Conservation (phyloP, 2,113 vertebrate genomes). For the Mustela nigripes region DNA sequence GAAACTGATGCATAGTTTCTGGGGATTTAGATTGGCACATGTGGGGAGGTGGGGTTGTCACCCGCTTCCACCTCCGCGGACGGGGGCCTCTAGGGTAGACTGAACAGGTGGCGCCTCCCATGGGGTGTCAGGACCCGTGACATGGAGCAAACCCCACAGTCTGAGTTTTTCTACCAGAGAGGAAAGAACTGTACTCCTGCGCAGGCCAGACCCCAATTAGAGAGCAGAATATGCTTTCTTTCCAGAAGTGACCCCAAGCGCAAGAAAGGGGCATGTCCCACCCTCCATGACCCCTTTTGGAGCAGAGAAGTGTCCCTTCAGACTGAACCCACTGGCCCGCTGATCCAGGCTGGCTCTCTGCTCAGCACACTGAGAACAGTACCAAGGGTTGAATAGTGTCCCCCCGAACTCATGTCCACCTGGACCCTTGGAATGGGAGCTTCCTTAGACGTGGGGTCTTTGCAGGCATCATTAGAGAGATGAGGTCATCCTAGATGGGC, state of each 20-base stretch:
- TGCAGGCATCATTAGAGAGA: background rate
- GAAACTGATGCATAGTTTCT: background rate
- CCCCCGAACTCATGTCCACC: background rate
- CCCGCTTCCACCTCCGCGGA: background rate
- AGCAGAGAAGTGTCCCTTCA: background rate
- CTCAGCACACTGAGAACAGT: background rate
- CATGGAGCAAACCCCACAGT: too few species aligned
- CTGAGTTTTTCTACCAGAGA: background rate
- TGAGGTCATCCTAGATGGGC: background rate
- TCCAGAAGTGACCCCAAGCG: background rate
- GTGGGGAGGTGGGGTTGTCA: background rate
- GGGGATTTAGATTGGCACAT: fast-evolving
- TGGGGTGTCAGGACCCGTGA: too few species aligned
- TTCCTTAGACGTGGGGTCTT: background rate
- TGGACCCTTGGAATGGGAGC: too few species aligned
- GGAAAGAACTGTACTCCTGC: background rate
- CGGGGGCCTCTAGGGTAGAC: too few species aligned
- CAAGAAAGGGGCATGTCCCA: background rate
- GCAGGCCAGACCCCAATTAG: background rate
- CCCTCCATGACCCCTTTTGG: background rate
- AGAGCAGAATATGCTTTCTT: background rate
- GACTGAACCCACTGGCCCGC: background rate
- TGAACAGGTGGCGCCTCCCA: too few species aligned
- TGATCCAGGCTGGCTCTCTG: background rate
- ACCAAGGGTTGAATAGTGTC: background rate